Base-by-base conservation (phyloP, 2,888 invertebrate genomes). In the Entomobrya proxima region DNA sequence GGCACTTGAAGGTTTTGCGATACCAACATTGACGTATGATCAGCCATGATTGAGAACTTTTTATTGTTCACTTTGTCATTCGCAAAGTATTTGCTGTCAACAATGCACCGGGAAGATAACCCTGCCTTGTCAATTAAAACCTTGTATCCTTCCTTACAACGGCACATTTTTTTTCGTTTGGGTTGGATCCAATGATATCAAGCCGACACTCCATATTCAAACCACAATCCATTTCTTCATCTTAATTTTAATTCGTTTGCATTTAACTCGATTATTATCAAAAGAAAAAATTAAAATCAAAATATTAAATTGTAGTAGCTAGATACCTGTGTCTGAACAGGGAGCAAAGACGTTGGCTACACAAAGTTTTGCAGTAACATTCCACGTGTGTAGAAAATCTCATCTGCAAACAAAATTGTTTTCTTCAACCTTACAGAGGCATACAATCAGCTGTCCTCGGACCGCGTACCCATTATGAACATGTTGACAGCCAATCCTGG, bases 281-380 rank as follows among this genome's bases (percentile, higher is more conserved):
- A n/a, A n/a, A n/a, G n/a, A n/a, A n/a, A n/a, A n/a, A n/a, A n/a
- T n/a, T n/a, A n/a, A n/a, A n/a, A n/a, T n/a, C n/a, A n/a, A n/a
- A n/a, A n/a, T n/a, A n/a, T n/a, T n/a, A 52, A 21, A 24, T 21
- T 18, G 21, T 21, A 27, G 2, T n/a, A 7, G 21, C n/a, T 7
- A n/a, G 37, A n/a, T n/a, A n/a, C n/a, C 37, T 27, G 37, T 74
- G 76, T 80, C 18, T 24, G 72, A 58, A 47, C 86, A 86, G 9
- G 86, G 81, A 24, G 86, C 32, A 35, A 82, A 81, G 9, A 86
- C 81, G n/a, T 86, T 86, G 30, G 77, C 27, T 21, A 72, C n/a
- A 30, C 86, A 86, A 4, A 44, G 15, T 18, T 47, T 21, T 7
- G n/a, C 3, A n/a, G 40, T 47, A 5, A n/a, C 24, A 44, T 77